phyloP scores from a whole-genome alignment of 2,888 invertebrate species.

The Zaprionus lineosus region DNA sequence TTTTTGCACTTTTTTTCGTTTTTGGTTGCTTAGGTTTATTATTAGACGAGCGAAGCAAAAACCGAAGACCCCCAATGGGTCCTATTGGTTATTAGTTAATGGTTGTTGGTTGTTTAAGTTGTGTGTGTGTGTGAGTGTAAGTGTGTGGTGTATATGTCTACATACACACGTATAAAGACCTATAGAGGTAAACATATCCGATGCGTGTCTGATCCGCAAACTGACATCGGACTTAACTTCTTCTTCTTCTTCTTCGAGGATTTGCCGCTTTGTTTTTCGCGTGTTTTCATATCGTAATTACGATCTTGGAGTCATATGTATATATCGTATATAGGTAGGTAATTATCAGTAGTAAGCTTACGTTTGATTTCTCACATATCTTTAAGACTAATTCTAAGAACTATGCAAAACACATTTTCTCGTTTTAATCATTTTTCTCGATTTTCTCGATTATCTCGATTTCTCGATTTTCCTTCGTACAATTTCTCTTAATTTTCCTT shows the following conservation, averaged over 20 bases:
- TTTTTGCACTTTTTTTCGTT: slow-evolving; percentile 56
- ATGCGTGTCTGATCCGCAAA: slow-evolving; percentile 45
- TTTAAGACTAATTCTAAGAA: slow-evolving; percentile 63
- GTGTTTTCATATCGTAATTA: slow-evolving; percentile 42
- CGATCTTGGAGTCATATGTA: slow-evolving; percentile 55
- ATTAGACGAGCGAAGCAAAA: slow-evolving; percentile 46
- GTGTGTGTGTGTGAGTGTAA: no score
- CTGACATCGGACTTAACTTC: slow-evolving; percentile 46
- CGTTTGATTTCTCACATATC: slow-evolving; percentile 72
- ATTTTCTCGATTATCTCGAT: slow-evolving; percentile 52
- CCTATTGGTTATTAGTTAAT: no score
- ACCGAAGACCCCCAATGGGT: slow-evolving; percentile 28
- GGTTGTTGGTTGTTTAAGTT: no score
- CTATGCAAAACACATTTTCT: slow-evolving; percentile 73
- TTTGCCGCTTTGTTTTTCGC: slow-evolving; percentile 25
- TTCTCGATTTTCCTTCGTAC: slow-evolving; percentile 48
- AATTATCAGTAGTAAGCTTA: slow-evolving; percentile 73
- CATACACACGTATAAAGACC: no score
- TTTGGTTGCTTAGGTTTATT: slow-evolving; percentile 40
- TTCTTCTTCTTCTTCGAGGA: slow-evolving; percentile 9
- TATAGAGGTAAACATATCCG: no score
- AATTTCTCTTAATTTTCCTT: slow-evolving; percentile 37
- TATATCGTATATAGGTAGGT: slow-evolving; percentile 70
- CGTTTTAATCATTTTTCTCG: slow-evolving; percentile 45
- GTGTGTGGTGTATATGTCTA: no score